Conservation (phyloP, 2,113 vertebrate genomes). For the Strix aluco region DNA sequence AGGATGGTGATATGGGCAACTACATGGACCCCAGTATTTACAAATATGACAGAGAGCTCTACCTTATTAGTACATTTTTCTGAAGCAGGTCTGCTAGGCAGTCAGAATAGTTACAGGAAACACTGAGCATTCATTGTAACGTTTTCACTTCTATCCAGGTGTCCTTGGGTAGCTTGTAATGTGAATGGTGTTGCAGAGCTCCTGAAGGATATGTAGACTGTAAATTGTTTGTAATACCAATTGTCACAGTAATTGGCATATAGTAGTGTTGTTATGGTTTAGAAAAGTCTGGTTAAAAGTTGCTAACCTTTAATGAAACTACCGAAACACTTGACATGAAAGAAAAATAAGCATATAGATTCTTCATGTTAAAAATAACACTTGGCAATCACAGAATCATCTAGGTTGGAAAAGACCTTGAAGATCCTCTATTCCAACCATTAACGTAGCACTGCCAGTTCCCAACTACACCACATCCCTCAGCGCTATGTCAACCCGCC, state of each 20-base stretch:
- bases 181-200: not conserved
- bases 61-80: not conserved
- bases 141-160: not conserved
- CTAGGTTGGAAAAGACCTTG: too few relatives aligned
- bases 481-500: too few relatives aligned
- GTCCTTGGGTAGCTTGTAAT: not conserved
- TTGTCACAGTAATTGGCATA: not conserved
- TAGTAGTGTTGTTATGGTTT: not conserved
- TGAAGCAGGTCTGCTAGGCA: not conserved
- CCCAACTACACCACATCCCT: too few relatives aligned
- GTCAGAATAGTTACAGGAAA: not conserved
- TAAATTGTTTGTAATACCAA: not conserved
- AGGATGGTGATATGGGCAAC: not conserved
- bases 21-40: not conserved
- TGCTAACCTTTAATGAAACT: not conserved
- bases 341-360: not conserved
- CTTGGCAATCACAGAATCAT: not conserved
- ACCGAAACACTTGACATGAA: not conserved
- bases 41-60: not conserved
- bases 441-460: too few relatives aligned
- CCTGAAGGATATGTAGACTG: not conserved
- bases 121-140: not conserved
- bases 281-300: not conserved
- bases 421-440: too few relatives aligned
- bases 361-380: not conserved